A percentile compares a stretch with the other conserved stretches of the same genome.
phyloP scores from a whole-genome alignment of 2,888 invertebrate genomes.

The Cataglyphis albicans region DNA sequence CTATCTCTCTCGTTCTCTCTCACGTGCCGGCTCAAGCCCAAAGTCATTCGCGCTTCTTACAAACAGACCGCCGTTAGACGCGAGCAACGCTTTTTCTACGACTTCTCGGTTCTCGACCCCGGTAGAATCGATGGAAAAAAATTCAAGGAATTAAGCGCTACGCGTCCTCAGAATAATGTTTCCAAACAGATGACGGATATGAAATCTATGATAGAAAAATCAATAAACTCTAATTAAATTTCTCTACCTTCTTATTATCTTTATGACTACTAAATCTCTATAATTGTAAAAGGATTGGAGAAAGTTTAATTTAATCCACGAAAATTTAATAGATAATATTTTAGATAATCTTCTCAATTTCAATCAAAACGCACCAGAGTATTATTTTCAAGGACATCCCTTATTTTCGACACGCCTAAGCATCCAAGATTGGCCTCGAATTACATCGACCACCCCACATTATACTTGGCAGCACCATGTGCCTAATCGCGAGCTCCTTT shows the following conservation, averaged over 20 bases:
- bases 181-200: neutral
- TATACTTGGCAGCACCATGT: slow-evolving; percentile 47
- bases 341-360: neutral
- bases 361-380: neutral
- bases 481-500: slow-evolving; percentile 60
- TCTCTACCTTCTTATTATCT: neutral
- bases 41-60: slow-evolving; percentile 52
- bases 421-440: slow-evolving; percentile 55
- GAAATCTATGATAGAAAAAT: neutral
- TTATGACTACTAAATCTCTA: neutral
- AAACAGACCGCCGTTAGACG: slow-evolving; percentile 48
- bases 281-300: neutral
- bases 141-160: slow-evolving; percentile 6
- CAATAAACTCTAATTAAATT: neutral
- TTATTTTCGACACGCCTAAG: slow-evolving; percentile 35
- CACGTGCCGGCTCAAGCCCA: slow-evolving; percentile 38
- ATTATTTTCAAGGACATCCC: slow-evolving; percentile 56
- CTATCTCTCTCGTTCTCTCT: slow-evolving; percentile 38
- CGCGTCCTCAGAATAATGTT: neutral
- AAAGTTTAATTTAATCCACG: neutral
- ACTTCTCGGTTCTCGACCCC: slow-evolving; percentile 58
- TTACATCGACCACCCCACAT: slow-evolving; percentile 55
- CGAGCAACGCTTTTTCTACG: slow-evolving; percentile 25
- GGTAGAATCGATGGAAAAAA: slow-evolving; percentile 4
- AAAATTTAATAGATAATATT: neutral